Evolutionary conservation across 2,888 invertebrate species (phyloP).

Genomic region (Ornithoptera alexandrae): DNA sequence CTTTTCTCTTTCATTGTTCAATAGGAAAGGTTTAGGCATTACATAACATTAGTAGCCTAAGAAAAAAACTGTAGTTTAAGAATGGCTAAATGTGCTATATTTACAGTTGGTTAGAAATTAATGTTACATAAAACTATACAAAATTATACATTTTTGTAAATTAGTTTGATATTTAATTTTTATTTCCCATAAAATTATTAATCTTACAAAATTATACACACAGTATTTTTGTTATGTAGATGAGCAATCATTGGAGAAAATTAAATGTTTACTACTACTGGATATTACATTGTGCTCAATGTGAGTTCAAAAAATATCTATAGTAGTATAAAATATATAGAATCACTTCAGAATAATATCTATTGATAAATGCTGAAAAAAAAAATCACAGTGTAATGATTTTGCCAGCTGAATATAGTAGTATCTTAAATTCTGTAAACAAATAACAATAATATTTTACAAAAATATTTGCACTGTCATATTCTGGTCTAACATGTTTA

Average conservation of each 20-base stretch:
- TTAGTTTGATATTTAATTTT: constrained; percentile 7
- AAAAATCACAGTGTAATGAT: not conserved
- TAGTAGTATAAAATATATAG: not conserved
- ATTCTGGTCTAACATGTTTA: constrained; percentile 31
- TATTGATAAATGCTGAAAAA: constrained; percentile 8
- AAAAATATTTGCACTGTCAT: constrained; percentile 31
- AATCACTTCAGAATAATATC: constrained; percentile 7
- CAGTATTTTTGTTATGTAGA: not conserved
- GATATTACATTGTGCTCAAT: constrained; percentile 2
- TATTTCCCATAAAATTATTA: not conserved
- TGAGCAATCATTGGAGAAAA: not conserved
- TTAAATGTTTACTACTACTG: not conserved
- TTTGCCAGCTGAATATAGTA: not conserved
- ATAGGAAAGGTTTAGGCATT: constrained; percentile 14
- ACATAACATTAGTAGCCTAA: constrained; percentile 12
- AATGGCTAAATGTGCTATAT: constrained; percentile 19
- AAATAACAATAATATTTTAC: not conserved
- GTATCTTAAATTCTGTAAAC: not conserved
- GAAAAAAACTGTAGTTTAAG: constrained; percentile 4
- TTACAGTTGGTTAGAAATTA: constrained; percentile 22
- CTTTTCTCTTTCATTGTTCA: constrained; percentile 22
- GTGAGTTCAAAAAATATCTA: constrained; percentile 24
- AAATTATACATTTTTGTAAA: not conserved
- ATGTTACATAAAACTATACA: constrained; percentile 8
- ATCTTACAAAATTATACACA: not conserved